Evolutionary conservation across 2,797 vertebrate genomes (phyloP).

Genomic region (Streptopelia turtur): DNA sequence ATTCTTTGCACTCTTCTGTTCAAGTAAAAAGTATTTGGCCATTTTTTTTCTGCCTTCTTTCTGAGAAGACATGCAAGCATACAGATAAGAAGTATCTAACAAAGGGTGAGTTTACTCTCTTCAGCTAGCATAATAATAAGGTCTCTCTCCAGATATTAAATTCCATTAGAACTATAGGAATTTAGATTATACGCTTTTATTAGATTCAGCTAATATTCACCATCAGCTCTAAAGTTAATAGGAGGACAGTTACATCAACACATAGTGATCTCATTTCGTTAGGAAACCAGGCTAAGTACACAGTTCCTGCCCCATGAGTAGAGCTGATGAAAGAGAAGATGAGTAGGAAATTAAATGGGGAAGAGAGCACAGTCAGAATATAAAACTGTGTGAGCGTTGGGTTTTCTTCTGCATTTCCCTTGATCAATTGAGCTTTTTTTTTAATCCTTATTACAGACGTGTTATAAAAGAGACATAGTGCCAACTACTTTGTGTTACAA

Average conservation of each 20-base stretch:
- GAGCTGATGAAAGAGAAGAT: background rate
- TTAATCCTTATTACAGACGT: accelerated
- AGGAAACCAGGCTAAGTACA: background rate
- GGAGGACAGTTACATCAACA: background rate
- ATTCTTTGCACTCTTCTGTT: background rate
- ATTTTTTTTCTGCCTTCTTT: background rate
- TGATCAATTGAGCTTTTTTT: background rate
- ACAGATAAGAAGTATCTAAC: background rate
- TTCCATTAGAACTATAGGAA: background rate
- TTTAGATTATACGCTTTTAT: background rate
- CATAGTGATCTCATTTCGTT: background rate
- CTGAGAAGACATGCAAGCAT: background rate
- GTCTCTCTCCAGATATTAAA: background rate
- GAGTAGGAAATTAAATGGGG: background rate
- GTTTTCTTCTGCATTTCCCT: background rate
- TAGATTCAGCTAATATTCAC: background rate
- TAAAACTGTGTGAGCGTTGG: background rate
- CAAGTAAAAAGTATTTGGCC: background rate
- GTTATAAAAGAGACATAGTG: background rate
- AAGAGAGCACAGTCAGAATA: background rate
- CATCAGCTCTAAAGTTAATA: background rate
- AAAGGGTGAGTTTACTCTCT: background rate
- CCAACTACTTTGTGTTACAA: background rate
- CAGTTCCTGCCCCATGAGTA: background rate
- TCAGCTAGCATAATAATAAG: background rate